Evolutionary conservation across 2,797 vertebrate species (phyloP).

Genomic region (Onychomys arenicola): DNA sequence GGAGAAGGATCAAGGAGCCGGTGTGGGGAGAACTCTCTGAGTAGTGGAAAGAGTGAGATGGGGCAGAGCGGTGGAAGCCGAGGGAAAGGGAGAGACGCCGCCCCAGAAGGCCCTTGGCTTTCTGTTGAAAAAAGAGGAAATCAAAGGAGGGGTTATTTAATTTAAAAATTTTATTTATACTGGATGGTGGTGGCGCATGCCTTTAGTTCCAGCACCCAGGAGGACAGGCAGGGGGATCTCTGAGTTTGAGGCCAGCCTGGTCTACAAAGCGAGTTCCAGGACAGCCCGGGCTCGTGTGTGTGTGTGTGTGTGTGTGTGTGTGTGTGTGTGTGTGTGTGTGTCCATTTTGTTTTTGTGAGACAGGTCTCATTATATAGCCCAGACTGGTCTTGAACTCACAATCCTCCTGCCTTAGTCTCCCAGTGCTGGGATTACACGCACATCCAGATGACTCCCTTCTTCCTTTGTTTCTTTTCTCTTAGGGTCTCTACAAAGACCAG

Average conservation of each 20-base stretch:
- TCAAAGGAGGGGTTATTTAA: background rate
- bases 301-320: too few relatives aligned
- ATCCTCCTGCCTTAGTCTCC: background rate
- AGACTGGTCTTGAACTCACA: background rate
- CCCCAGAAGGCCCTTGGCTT: background rate
- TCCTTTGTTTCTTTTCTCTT: background rate
- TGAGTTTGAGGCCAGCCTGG: background rate
- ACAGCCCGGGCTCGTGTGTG: too few relatives aligned
- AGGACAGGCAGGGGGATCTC: background rate
- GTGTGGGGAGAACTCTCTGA: background rate
- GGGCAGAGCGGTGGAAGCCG: background rate
- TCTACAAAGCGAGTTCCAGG: background rate
- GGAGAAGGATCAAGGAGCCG: background rate
- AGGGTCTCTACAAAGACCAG: background rate
- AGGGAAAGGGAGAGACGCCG: background rate
- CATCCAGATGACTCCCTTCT: background rate
- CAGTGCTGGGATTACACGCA: background rate
- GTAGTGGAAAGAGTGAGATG: background rate
- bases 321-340: too few relatives aligned
- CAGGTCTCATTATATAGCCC: background rate
- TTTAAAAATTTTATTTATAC: background rate
- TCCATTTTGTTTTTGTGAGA: background rate
- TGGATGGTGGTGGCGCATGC: too few relatives aligned
- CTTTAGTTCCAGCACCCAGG: too few relatives aligned
- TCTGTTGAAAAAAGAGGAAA: background rate